phyloP scores from a whole-genome alignment of 1,140 invertebrate species.

The Pomacea maculata region DNA sequence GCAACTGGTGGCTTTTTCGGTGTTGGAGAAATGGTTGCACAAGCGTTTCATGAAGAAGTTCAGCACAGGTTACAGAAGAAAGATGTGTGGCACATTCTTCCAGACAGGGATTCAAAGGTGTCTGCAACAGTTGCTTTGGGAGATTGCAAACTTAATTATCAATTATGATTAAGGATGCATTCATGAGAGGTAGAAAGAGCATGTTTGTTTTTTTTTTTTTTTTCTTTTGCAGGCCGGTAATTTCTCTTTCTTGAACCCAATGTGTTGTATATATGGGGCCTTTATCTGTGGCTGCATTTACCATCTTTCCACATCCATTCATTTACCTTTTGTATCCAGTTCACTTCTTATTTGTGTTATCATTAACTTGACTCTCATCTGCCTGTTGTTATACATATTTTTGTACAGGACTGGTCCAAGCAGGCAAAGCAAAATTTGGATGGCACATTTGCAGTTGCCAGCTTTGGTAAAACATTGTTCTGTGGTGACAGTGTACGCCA shows the following conservation, averaged over 20 bases:
- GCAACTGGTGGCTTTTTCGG: constrained; percentile 63
- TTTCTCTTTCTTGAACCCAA: too few relatives aligned
- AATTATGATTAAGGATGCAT: neutral
- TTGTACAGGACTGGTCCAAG: constrained; percentile 35
- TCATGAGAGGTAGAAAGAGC: neutral
- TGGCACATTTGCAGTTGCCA: constrained; percentile 55
- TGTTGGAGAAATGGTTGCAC: constrained; percentile 51
- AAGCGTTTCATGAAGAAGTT: constrained; percentile 43
- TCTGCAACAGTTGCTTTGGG: neutral
- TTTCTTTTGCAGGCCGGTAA: neutral
- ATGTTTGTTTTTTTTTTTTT: neutral
- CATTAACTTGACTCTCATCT: neutral
- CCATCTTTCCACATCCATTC: too few relatives aligned
- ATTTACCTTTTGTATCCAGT: too few relatives aligned
- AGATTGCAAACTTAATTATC: neutral
- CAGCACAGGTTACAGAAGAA: constrained; percentile 17
- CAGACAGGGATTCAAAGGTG: constrained; percentile 43
- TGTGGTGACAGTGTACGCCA: constrained; percentile 61
- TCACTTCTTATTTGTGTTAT: neutral
- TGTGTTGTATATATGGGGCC: too few relatives aligned
- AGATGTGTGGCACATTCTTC: constrained; percentile 49
- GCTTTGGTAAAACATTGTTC: constrained; percentile 62
- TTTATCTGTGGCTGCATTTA: too few relatives aligned
- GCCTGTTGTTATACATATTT: neutral
- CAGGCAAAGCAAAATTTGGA: constrained; percentile 56